Base-by-base conservation (phyloP, 2,113 vertebrate genomes). In the Conger conger region DNA sequence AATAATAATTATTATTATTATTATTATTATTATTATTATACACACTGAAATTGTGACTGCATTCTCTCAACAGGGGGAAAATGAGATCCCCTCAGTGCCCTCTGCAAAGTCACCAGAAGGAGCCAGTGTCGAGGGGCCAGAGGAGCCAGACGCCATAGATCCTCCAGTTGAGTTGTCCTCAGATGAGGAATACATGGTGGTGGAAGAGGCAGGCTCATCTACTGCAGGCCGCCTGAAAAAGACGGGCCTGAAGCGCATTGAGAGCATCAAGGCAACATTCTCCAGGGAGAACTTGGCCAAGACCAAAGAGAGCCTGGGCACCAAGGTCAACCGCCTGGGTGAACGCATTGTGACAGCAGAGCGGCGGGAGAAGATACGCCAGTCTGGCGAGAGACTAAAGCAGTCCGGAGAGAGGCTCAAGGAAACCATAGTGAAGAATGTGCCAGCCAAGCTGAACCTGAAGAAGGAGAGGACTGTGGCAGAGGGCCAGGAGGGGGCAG, bases 251-350 rank as follows among this genome's bases (percentile, higher is more conserved):
- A 97, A 95, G 33, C 97, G 94, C 88, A 99, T 99, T 23, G 97
- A 98, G 93, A 98, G 96, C 89, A 95, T 99, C 90, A 99, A 96
- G 91, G 96, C 97, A 86, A 97, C 97, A 2, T 99, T 99, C 94
- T 98, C 98, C 82, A 97, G 93, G 87, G 96, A 99, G 93, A 99
- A 96, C 91, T 96, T 99, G 91, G 95, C 94, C 93, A 99, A 98
- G 93, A 99, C 97, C 1, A 97, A 95, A 23, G 97, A 98, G 89
- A 97, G 95, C 93, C 94, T 99, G 85, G 97, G 97, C 87, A 97
- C 94, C 88, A 98, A 95, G 89, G 97, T 99, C 88, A 95, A 95
- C 90, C 96, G 96, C 90, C 90, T 99, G 8, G 96, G 96, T 4
- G 97, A 97, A 68, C 97, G 97, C 88, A 99, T 99, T 76, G 98